Conservation (phyloP, 2,888 invertebrate genomes). For the Sinelater perroti region DNA sequence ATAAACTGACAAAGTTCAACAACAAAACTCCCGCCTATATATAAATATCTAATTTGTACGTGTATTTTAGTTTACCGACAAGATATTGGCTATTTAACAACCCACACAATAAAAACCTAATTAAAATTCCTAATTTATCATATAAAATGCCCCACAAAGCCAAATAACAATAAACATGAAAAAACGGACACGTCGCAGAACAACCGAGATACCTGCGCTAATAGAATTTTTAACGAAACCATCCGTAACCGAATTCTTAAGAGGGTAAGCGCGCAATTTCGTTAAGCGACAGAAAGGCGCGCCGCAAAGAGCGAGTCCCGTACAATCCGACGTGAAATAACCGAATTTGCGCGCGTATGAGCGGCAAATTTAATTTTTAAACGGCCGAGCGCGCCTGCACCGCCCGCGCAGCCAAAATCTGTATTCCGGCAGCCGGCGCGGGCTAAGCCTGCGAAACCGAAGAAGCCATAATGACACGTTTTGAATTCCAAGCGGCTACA, state of each 20-base stretch:
- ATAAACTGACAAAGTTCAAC: too few relatives aligned
- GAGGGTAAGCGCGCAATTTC: not conserved
- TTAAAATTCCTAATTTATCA: too few relatives aligned
- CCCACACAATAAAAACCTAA: too few relatives aligned
- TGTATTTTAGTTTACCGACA: too few relatives aligned
- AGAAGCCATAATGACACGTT: constrained; percentile 45
- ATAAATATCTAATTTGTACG: too few relatives aligned
- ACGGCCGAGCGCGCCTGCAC: constrained; percentile 11
- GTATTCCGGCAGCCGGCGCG: constrained; percentile 37
- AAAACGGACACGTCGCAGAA: too few relatives aligned
- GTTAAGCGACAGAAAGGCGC: not conserved
- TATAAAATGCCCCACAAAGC: too few relatives aligned
- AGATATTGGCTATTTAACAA: too few relatives aligned
- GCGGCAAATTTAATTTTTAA: constrained; percentile 26
- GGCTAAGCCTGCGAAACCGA: constrained; percentile 41
- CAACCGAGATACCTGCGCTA: too few relatives aligned
- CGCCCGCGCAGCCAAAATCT: constrained; percentile 29
- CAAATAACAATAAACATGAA: too few relatives aligned
- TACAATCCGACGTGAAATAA: not conserved
- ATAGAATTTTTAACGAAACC: not conserved
- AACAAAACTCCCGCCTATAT: too few relatives aligned
- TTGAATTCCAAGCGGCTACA: constrained; percentile 45
- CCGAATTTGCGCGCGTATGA: not conserved
- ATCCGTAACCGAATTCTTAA: not conserved
- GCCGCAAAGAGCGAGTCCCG: not conserved